A percentile compares a stretch with the other conserved stretches of the same genome.
phyloP scores from a whole-genome alignment of 2,797 vertebrate species.

The Sebastolobus alascanus region DNA sequence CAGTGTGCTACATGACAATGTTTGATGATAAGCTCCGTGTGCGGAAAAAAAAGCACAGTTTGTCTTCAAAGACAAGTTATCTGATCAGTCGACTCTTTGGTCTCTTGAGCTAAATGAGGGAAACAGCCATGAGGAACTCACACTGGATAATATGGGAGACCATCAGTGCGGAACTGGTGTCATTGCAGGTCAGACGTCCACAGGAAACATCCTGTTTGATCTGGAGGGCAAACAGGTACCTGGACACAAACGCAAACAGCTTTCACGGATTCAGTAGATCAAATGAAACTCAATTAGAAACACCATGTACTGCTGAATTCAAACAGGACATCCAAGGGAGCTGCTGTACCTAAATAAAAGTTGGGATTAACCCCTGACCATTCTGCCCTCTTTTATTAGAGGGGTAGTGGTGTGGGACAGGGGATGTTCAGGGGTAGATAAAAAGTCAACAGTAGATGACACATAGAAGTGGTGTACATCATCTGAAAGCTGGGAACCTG shows the following conservation, averaged over 20 bases:
- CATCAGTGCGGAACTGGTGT: slow-evolving; percentile 94
- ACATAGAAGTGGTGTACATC: too few species aligned
- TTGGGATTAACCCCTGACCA: not conserved
- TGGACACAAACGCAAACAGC: slow-evolving; percentile 74
- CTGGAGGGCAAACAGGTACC: slow-evolving; percentile 98
- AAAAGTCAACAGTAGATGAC: too few species aligned
- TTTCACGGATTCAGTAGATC: slow-evolving; percentile 13
- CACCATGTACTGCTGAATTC: not conserved
- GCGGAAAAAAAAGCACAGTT: not conserved
- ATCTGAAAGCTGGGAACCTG: too few species aligned
- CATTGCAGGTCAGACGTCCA: slow-evolving; percentile 93
- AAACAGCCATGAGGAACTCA: slow-evolving; percentile 79
- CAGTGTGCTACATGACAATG: slow-evolving; percentile 44
- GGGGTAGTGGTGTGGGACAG: too few species aligned
- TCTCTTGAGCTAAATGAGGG: slow-evolving; percentile 33
- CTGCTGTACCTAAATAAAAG: not conserved
- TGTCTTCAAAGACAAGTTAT: slow-evolving; percentile 40
- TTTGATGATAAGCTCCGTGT: slow-evolving; percentile 59
- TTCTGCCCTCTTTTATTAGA: too few species aligned
- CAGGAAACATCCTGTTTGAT: slow-evolving; percentile 95
- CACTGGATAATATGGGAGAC: slow-evolving; percentile 97
- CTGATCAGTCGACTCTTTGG: slow-evolving; percentile 36
- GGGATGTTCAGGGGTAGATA: too few species aligned
- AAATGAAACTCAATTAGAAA: slow-evolving; percentile 12
- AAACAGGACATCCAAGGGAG: slow-evolving; percentile 9